Base-by-base conservation (phyloP, 2,797 vertebrate genomes). In the Enteromius thamalakanensis region DNA sequence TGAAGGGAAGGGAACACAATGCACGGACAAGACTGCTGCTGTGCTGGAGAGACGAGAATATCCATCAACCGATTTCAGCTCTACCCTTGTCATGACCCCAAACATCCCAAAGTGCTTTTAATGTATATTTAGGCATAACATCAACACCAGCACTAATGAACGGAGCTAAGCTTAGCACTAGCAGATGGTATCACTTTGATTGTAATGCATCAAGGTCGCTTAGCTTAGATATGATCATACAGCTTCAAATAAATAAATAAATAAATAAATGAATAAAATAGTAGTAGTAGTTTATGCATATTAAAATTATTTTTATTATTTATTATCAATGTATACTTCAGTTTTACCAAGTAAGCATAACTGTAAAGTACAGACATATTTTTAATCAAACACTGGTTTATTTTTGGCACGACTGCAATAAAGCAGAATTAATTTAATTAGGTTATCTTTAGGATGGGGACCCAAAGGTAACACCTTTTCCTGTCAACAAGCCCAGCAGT, bases 341-440 rank as follows among this genome's bases (percentile, higher is more conserved):
- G 23, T n/a, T 71, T 49, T 80, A 17, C 8, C n/a, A 42, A 71
- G 19, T n/a, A 23, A 76, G 49, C 40, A 72, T 67, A 11, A 34
- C 26, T 79, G 70, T 45, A 1, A n/a, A 60, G 14, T 37, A 6
- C 42, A 64, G 21, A 32, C 2, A 42, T 9, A 47, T 21, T 62
- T 1, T 29, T 45, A 80, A 21, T 23, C 70, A 80, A 79, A 26
- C 68, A 19, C 55, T 42, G 37, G 74, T 42, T 80, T 76, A 75
- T 85, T 79, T 85, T 70, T 85, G 76, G 70, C 75, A 45, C 74
- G 68, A 75, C 84, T 79, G 80, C 86, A 82, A 82, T 87, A 81
- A 78, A 88, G 77, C 69, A 76, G 26, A 86, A 85, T 69, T 72
- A 84, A 88, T 86, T 87, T 55, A 87, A 87, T 89, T 89, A 86